These are phyloP conservation scores for Lycophotia porphyrea DNA, from an alignment of 2,888 invertebrate species.

Conservation along the genomic window DNA sequence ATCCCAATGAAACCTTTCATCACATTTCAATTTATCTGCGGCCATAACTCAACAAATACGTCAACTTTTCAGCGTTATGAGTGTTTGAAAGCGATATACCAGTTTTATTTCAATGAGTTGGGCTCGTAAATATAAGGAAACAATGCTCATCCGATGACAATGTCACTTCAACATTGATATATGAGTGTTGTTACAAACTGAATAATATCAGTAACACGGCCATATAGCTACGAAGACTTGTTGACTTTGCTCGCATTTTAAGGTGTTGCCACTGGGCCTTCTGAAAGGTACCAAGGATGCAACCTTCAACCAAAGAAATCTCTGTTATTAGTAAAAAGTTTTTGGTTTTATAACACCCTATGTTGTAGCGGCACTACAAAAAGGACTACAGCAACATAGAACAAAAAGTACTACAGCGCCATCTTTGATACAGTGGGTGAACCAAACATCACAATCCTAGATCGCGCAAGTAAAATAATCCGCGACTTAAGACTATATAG, in stretches of 20 bases:
- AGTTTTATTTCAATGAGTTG: conserved; percentile 45
- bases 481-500: too few species aligned
- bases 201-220: conserved; percentile 3
- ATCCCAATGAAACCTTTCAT: background rate
- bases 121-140: conserved; percentile 33
- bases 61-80: conserved; percentile 32
- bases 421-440: too few species aligned
- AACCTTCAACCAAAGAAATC: background rate
- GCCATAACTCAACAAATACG: conserved; percentile 25
- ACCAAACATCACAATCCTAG: too few species aligned
- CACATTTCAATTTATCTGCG: conserved; percentile 29
- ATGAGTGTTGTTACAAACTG: conserved; percentile 19
- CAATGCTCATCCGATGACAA: conserved; percentile 36
- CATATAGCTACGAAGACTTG: background rate
- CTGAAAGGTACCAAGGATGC: too few species aligned
- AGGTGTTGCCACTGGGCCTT: background rate
- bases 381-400: too few species aligned
- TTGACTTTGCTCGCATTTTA: conserved; percentile 2
- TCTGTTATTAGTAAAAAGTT: background rate
- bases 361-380: too few species aligned
- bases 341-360: background rate
- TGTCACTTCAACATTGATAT: conserved; percentile 31
- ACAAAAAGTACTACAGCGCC: too few species aligned
- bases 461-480: too few species aligned
- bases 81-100: conserved; percentile 41